Percentiles rank a stretch among this genome's conserved stretches.
Evolutionary conservation across 2,888 invertebrate genomes (phyloP).

Genomic region (Thysanoteuthis rhombus): DNA sequence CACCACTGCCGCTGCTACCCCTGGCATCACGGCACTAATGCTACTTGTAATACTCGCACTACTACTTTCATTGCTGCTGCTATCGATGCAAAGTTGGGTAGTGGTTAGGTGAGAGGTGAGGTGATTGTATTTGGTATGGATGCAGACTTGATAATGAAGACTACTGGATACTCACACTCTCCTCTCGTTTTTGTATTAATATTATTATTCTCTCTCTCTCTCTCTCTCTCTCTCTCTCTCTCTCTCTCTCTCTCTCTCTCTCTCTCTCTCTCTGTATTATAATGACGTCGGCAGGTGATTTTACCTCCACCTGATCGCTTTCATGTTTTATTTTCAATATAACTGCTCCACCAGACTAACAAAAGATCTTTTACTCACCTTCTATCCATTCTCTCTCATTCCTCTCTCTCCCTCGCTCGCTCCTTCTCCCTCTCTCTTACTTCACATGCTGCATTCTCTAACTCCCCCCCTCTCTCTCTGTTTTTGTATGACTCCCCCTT

Average conservation of each 20-base stretch:
- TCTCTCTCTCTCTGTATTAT: neutral
- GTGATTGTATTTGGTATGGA: neutral
- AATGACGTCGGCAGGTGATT: neutral
- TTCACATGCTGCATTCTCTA: neutral
- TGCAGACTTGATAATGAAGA: neutral
- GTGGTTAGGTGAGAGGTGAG: too few relatives aligned
- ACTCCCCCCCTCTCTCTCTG: neutral
- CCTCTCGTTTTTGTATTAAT: neutral
- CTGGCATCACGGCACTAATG: neutral
- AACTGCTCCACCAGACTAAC: too few relatives aligned
- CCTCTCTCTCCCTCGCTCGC: too few relatives aligned
- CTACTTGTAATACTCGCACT: neutral
- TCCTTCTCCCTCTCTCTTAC: neutral
- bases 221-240: neutral
- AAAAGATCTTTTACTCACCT: neutral
- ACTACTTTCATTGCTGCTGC: neutral
- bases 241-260: neutral
- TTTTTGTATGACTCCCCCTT: neutral
- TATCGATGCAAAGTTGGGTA: neutral
- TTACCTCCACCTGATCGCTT: neutral
- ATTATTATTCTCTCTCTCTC: neutral
- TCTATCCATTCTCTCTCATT: neutral
- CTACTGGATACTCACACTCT: too few relatives aligned
- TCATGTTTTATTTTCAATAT: neutral
- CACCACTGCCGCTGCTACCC: neutral